phyloP scores from a whole-genome alignment of 2,113 vertebrate species.

The Oncorhynchus mykiss region DNA sequence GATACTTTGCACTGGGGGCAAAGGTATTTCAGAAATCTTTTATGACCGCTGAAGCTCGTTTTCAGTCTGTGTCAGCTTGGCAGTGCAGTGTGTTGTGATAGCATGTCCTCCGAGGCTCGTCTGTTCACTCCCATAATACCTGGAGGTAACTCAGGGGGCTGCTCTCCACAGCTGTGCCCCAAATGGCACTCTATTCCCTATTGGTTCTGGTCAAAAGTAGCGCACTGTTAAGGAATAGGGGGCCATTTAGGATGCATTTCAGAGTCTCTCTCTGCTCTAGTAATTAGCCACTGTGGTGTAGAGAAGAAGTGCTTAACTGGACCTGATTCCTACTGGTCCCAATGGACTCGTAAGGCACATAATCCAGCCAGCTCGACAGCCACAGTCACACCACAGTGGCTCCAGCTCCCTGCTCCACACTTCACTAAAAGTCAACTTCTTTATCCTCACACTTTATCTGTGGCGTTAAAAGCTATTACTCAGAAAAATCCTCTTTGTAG shows the following conservation, averaged over 20 bases:
- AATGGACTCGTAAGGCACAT: constrained; percentile 7
- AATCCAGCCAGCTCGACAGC: neutral
- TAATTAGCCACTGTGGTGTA: constrained; percentile 20
- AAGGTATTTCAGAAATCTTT: constrained; percentile 48
- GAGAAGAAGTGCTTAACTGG: constrained; percentile 18
- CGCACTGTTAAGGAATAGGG: no score
- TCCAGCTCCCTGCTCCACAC: no score
- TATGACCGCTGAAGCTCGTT: constrained; percentile 3
- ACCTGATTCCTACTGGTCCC: constrained; percentile 11
- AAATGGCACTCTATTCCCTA: no score
- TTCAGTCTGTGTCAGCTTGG: no score
- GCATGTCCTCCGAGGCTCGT: constrained; percentile 1
- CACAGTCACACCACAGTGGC: no score
- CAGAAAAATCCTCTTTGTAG: no score
- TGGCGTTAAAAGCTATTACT: no score
- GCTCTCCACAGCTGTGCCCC: neutral
- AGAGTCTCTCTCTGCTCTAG: neutral
- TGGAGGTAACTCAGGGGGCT: constrained; percentile 17
- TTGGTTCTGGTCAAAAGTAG: no score
- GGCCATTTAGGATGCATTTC: neutral
- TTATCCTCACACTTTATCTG: no score
- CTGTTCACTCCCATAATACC: constrained; percentile 11
- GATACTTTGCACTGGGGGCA: constrained; percentile 39
- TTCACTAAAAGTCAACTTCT: no score
- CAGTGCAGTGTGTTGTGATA: constrained; percentile 17